Conservation (phyloP, 2,113 vertebrate species). For the Ctenodactylus gundi region DNA sequence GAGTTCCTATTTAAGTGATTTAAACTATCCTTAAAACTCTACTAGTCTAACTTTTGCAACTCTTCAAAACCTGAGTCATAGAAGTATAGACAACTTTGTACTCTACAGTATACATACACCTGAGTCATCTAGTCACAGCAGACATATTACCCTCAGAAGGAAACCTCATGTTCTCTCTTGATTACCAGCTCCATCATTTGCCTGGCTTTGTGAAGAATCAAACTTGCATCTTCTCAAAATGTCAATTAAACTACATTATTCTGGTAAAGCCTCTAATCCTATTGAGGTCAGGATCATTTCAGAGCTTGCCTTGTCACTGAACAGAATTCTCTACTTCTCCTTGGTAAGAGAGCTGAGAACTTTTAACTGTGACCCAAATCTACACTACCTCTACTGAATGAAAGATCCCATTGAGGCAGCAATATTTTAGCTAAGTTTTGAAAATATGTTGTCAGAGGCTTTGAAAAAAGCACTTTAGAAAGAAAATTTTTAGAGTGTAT, state of each 20-base stretch:
- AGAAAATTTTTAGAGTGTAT: neutral
- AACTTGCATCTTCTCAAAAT: neutral
- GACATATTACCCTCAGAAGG: neutral
- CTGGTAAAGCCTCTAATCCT: neutral
- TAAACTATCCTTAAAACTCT: slow-evolving; percentile 40
- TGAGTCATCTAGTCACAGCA: slow-evolving; percentile 1
- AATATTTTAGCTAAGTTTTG: slow-evolving; percentile 4
- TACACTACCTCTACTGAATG: neutral
- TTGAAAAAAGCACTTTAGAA: neutral
- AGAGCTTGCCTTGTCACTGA: neutral
- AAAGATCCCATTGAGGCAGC: neutral
- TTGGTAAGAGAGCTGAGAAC: neutral
- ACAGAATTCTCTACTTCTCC: neutral
- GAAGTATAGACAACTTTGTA: neutral
- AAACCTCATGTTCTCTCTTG: slow-evolving; percentile 12
- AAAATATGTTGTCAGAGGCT: neutral
- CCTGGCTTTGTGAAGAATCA: neutral
- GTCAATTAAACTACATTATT: neutral
- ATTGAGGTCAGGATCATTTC: neutral
- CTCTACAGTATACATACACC: neutral
- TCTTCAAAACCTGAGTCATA: slow-evolving; percentile 32
- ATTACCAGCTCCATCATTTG: slow-evolving; percentile 21
- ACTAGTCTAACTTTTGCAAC: neutral
- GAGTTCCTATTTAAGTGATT: neutral
- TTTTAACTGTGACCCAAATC: neutral